Evolutionary conservation across 2,888 invertebrate species (phyloP), one percentile per base, ranked within the genome.

Genomic region (Anodontia alba): DNA sequence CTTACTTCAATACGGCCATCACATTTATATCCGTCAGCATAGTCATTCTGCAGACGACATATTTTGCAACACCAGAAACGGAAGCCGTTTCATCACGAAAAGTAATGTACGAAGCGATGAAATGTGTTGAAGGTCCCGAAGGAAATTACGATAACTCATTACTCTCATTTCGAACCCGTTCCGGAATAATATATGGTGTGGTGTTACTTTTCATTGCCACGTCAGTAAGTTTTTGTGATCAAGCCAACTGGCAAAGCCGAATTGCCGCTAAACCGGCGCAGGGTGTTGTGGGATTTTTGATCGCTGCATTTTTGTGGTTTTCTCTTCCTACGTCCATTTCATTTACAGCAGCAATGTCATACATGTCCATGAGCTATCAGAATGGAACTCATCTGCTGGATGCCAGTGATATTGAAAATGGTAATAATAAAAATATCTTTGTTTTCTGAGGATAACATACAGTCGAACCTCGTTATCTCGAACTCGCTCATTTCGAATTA

Each of bases 181-280:
- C 89, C 2, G 89, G 90, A 38, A 76, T 90, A 29, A 89, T 92
- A 1, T 91, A 89, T 77, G 92, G 90, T n/a, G 76, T 89, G 2
- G 83, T 90, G 17, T 33, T 88, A 10, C 67, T 90, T 12, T 82
- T 90, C 31, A 83, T 88, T 86, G 85, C 88, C 15, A 86, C 87
- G 1, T 88, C 88, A 0, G 62, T 90, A 71, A 79, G 89, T 80
- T 89, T 89, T 69, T 83, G 79, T 90, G 92, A 92, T 62, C 92
- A 92, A 78, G 92, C 93, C 8, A 91, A 92, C 74, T 93, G 93
- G 93, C 93, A 93, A 86, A 92, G 92, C 69, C 81, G 92, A 1
- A 92, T 93, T 33, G 93, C 93, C 7, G 91, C 93, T 17, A 93
- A 93, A 71, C 92, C 92, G 8, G 78, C 89, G 1, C 87, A 91